These are phyloP conservation scores for Seriola aureovittata DNA, from an alignment of 2,113 vertebrate genomes.

Conservation along the genomic window DNA sequence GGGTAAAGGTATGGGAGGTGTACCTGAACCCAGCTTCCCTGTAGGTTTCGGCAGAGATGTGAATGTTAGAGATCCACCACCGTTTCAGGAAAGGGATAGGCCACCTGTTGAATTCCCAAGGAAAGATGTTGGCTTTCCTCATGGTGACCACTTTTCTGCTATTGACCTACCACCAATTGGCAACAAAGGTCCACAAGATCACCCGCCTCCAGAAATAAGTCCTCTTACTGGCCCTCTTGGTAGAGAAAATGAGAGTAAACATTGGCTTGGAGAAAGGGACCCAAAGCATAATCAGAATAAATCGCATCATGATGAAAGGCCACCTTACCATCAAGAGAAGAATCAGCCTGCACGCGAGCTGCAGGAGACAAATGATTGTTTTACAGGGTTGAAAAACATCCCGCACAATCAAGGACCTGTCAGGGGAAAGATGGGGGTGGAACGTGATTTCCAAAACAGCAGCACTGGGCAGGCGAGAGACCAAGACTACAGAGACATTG, in stretches of 20 bases:
- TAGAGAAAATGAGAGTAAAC: constrained; percentile 75
- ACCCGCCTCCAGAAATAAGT: constrained; percentile 57
- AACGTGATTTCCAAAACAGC: constrained; percentile 85
- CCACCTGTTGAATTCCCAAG: constrained; percentile 72
- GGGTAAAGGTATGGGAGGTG: constrained; percentile 60
- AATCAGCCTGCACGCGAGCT: constrained; percentile 49
- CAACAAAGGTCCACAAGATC: constrained; percentile 69
- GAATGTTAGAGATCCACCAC: constrained; percentile 57
- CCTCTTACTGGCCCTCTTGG: constrained; percentile 53
- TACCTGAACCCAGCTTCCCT: constrained; percentile 64
- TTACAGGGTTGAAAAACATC: constrained; percentile 74
- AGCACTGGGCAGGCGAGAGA: constrained; percentile 89
- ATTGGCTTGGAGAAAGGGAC: constrained; percentile 76
- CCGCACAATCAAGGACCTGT: constrained; percentile 64
- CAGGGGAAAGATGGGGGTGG: constrained; percentile 57
- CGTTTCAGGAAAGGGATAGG: constrained; percentile 65
- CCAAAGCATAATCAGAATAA: constrained; percentile 68
- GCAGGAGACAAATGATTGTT: constrained; percentile 66
- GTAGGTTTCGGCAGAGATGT: constrained; percentile 69
- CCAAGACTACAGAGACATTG: constrained; percentile 96
- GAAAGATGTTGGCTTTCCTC: constrained; percentile 73
- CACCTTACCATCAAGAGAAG: constrained; percentile 71
- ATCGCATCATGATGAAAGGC: constrained; percentile 60
- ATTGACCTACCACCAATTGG: constrained; percentile 63
- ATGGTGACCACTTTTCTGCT: constrained; percentile 64